Base-by-base conservation (phyloP, 2,888 invertebrate genomes). In the Pseudoips prasinana region DNA sequence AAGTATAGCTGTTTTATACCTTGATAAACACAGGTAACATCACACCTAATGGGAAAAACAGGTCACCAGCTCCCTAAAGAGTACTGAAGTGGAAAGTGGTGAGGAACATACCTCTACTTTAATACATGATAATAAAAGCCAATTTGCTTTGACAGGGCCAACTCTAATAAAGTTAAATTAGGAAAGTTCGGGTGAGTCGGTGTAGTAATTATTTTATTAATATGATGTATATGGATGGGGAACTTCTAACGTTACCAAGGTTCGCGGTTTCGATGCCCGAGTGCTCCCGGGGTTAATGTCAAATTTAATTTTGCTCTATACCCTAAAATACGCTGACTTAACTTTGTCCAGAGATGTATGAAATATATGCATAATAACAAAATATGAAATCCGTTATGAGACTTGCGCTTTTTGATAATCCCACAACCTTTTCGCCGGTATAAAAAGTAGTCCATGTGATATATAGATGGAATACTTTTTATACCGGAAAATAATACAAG, bases 121-220 rank as follows among this genome's bases (percentile, higher is more conserved):
- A 14, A 14, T 14, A 5, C 14, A 5, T 2, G 2, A 10, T 1
- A 3, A 27, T 54, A 56, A 46, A 45, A 48, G 39, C 33, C 23
- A 54, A 25, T 48, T 52, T 53, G 10, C 30, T 22, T 39, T 43
- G 31, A n/a, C n/a, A 18, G 29, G 22, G 23, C n/a, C 42, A 25
- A 33, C 22, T 25, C 24, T 42, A 29, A 35, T 25, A 36, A 50
- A 48, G 44, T 45, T 55, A 44, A 51, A 63, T 58, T 61, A 51
- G 41, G 33, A 53, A 64, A 65, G 63, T 65, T 67, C 44, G 46
- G 50, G 49, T 48, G 47, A 35, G 48, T 51, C 7, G 38, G 43
- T 26, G 22, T 29, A 25, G 20, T 33, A 10, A 20, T 29, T 27
- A 27, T 33, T 33, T 27, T 33, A 14, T 24, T 29, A 31, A 19